Conservation (phyloP, 1,140 invertebrate genomes). For the Drepana arcuata region DNA sequence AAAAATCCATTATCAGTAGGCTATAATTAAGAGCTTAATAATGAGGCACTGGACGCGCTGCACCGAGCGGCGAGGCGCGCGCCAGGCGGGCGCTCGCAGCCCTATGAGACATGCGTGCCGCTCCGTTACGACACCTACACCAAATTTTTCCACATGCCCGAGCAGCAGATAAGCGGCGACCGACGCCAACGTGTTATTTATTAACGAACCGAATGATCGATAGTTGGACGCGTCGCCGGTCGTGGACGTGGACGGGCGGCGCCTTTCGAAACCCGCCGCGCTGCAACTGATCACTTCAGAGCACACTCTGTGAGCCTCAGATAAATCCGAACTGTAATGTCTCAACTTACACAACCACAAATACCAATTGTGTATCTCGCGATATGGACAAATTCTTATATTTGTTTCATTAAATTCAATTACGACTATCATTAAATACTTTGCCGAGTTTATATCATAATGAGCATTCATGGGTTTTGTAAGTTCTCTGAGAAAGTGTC, state of each 20-base stretch:
- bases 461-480: conserved; percentile 10
- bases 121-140: conserved; percentile 68
- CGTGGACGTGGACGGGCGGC: conserved; percentile 48
- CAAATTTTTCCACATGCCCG: conserved; percentile 70
- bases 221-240: conserved; percentile 67
- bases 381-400: too few relatives aligned
- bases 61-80: conserved; percentile 44
- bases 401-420: too few relatives aligned
- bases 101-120: conserved; percentile 59
- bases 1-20: conserved; percentile 5
- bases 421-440: too few relatives aligned
- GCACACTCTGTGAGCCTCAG: conserved; percentile 29
- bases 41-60: conserved; percentile 40
- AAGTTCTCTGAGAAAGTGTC: conserved; percentile 37
- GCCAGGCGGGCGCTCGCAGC: conserved; percentile 55
- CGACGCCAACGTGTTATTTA: conserved; percentile 68
- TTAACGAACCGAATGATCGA: conserved; percentile 72
- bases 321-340: conserved; percentile 32
- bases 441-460: conserved; percentile 4
- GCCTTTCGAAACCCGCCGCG: conserved; percentile 61
- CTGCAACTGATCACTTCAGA: conserved; percentile 25
- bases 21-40: conserved; percentile 61
- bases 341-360: conserved; percentile 27
- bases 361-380: too few relatives aligned
- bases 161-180: conserved; percentile 64